Conservation (phyloP, 2,113 vertebrate genomes). For the Morone chrysops region DNA sequence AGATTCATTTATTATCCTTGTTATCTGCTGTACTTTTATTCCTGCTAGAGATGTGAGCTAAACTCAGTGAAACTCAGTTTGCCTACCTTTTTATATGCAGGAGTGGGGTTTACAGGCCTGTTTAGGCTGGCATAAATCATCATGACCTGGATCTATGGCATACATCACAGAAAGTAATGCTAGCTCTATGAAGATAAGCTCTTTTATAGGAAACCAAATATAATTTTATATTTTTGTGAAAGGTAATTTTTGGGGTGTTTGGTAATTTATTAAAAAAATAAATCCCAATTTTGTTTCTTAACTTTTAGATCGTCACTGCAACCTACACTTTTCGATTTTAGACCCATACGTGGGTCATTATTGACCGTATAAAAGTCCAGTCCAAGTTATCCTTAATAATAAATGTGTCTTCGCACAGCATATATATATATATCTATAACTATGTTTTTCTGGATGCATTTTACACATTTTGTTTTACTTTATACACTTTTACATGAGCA, state of each 20-base stretch:
- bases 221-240: conserved; percentile 4
- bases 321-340: too few relatives aligned
- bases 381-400: not conserved
- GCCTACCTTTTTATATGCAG: conserved; percentile 30
- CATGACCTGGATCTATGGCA: conserved; percentile 63
- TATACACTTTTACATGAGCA: too few relatives aligned
- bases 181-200: conserved; percentile 21
- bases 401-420: not conserved
- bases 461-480: too few relatives aligned
- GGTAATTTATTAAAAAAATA: not conserved
- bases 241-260: not conserved
- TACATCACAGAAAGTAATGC: conserved; percentile 38
- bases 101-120: conserved; percentile 48
- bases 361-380: not conserved
- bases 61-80: conserved; percentile 48
- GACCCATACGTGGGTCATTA: not conserved
- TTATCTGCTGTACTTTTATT: conserved; percentile 59
- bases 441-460: too few relatives aligned
- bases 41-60: conserved; percentile 28
- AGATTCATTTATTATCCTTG: conserved; percentile 64
- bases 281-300: too few relatives aligned
- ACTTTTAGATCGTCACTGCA: too few relatives aligned
- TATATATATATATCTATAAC: too few relatives aligned
- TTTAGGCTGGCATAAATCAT: conserved; percentile 67
- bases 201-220: conserved; percentile 23